Percentiles rank a stretch among this genome's conserved stretches.
Evolutionary conservation across 2,113 vertebrate genomes (phyloP).

Genomic region (Myotis lucifugus): DNA sequence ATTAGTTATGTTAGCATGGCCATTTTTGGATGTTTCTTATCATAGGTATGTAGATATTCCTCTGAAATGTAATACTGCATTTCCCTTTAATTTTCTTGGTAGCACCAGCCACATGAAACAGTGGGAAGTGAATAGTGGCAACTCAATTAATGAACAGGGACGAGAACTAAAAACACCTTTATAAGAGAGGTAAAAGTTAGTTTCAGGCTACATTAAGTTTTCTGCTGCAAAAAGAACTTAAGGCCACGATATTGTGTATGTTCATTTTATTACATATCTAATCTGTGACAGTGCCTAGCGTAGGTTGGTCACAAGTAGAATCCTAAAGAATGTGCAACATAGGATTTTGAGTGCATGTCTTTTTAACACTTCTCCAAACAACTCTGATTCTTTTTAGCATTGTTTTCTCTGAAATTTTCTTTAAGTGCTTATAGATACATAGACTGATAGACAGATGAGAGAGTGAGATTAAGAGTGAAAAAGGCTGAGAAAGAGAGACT

Average conservation of each 20-base stretch:
- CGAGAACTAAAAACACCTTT: slow-evolving; percentile 26
- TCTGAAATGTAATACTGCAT: neutral
- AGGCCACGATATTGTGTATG: neutral
- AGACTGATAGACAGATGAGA: neutral
- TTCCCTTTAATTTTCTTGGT: neutral
- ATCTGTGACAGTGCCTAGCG: neutral
- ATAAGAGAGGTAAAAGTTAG: neutral
- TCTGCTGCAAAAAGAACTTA: neutral
- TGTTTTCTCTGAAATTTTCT: neutral
- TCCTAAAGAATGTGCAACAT: neutral
- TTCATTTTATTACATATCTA: neutral
- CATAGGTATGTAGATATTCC: neutral
- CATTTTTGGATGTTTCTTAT: neutral
- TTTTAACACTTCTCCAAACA: neutral
- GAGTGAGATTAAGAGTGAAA: neutral
- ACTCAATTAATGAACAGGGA: slow-evolving; percentile 28
- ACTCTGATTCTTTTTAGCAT: neutral
- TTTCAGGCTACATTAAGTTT: neutral
- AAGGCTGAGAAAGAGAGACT: neutral
- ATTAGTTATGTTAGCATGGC: neutral
- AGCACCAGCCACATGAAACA: neutral
- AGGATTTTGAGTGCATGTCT: neutral
- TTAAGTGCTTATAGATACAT: neutral
- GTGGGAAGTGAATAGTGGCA: slow-evolving; percentile 34
- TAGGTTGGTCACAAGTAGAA: neutral